Conservation (phyloP, 2,113 vertebrate species). For the Phaethon lepturus region DNA sequence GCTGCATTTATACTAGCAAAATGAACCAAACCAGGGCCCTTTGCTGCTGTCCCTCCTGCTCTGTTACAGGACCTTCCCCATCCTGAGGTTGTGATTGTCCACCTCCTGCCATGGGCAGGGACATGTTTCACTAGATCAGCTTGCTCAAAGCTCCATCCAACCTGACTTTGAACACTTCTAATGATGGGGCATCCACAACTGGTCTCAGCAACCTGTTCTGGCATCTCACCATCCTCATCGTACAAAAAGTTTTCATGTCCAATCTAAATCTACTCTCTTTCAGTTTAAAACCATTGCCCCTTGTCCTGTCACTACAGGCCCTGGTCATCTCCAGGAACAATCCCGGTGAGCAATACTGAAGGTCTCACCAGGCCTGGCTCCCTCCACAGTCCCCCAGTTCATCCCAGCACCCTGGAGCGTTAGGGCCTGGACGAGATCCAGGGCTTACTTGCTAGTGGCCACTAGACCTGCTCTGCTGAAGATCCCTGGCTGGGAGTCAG, state of each 20-base stretch:
- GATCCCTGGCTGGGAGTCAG: not conserved
- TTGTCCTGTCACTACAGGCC: not conserved
- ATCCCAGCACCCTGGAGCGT: not conserved
- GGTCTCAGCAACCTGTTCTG: not conserved
- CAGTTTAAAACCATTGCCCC: not conserved
- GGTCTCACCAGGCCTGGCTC: not conserved
- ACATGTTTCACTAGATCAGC: accelerated
- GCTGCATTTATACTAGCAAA: not conserved
- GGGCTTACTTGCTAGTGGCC: not conserved
- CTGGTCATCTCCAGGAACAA: not conserved
- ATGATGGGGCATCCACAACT: not conserved
- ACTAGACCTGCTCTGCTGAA: not conserved
- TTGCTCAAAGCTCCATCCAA: accelerated
- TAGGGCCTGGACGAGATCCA: not conserved
- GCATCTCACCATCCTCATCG: accelerated
- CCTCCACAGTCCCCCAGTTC: not conserved
- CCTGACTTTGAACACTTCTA: not conserved
- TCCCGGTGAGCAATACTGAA: not conserved
- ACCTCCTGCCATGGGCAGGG: not conserved
- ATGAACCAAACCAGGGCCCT: not conserved
- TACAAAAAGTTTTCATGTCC: not conserved
- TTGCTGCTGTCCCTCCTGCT: not conserved
- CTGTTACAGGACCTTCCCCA: not conserved
- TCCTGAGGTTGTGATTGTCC: not conserved
- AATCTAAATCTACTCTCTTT: accelerated